A percentile compares a stretch with the other conserved stretches of the same genome.
These are phyloP conservation scores for Branchipolynoe longqiensis DNA, from an alignment of 2,888 invertebrate genomes.

Conservation along the genomic window DNA sequence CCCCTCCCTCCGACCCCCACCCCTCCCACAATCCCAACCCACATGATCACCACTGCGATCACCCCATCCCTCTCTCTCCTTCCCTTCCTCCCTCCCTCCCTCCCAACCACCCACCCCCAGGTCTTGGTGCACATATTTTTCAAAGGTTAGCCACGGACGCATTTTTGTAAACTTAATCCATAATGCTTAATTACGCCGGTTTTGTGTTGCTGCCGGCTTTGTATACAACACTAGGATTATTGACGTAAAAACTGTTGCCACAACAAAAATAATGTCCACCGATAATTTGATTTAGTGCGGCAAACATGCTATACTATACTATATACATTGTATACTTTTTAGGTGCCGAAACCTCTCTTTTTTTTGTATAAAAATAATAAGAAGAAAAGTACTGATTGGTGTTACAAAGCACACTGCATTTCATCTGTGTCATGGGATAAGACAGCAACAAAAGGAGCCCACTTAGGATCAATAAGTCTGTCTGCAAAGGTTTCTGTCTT, in stretches of 20 bases:
- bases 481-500: conserved; percentile 4
- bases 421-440: too few relatives aligned
- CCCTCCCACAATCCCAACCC: too few relatives aligned
- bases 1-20: too few relatives aligned
- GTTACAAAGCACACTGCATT: too few relatives aligned
- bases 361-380: background rate
- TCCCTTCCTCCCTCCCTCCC: too few relatives aligned
- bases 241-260: conserved; percentile 1
- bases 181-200: background rate
- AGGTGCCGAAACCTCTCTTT: background rate
- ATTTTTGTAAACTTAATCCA: background rate
- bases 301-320: conserved; percentile 6
- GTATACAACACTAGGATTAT: conserved; percentile 4
- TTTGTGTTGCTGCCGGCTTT: conserved; percentile 13
- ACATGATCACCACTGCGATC: too few relatives aligned
- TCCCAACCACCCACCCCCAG: background rate
- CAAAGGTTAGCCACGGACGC: conserved; percentile 26
- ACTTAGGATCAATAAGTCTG: background rate
- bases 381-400: too few relatives aligned
- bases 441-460: too few relatives aligned
- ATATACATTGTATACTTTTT: conserved; percentile 8
- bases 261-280: background rate
- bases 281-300: background rate
- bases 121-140: conserved; percentile 27
- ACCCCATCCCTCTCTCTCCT: too few relatives aligned